Evolutionary conservation across 2,888 invertebrate genomes (phyloP).

Genomic region (Tipula helvola): DNA sequence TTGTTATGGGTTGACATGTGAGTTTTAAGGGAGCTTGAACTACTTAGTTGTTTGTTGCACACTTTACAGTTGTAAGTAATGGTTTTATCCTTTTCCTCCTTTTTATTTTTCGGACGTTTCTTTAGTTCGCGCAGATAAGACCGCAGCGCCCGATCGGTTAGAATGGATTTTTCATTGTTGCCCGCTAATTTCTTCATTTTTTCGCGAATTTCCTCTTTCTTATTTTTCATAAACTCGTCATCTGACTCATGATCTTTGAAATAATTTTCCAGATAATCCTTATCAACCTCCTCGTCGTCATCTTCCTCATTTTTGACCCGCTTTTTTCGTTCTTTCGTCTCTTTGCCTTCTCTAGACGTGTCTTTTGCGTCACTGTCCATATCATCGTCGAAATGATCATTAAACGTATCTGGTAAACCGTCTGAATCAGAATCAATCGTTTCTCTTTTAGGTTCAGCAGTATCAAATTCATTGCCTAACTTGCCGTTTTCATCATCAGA

Average conservation of each 20-base stretch:
- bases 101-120: neutral
- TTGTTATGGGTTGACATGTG: neutral
- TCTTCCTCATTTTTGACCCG: neutral
- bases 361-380: neutral
- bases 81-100: neutral
- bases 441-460: neutral
- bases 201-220: neutral
- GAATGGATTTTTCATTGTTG: neutral
- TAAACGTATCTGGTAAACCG: neutral
- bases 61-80: neutral
- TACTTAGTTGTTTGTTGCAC: neutral
- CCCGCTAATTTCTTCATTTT: neutral
- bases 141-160: neutral
- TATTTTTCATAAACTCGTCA: slow-evolving; percentile 6
- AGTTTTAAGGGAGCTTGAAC: neutral
- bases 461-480: neutral
- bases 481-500: neutral
- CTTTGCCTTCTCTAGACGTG: neutral
- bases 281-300: neutral
- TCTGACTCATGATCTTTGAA: slow-evolving; percentile 5
- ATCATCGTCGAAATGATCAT: neutral
- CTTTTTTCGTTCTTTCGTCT: neutral
- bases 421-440: neutral
- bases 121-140: neutral
- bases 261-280: neutral